phyloP scores from a whole-genome alignment of 2,888 invertebrate species.

The Pammene aurita region DNA sequence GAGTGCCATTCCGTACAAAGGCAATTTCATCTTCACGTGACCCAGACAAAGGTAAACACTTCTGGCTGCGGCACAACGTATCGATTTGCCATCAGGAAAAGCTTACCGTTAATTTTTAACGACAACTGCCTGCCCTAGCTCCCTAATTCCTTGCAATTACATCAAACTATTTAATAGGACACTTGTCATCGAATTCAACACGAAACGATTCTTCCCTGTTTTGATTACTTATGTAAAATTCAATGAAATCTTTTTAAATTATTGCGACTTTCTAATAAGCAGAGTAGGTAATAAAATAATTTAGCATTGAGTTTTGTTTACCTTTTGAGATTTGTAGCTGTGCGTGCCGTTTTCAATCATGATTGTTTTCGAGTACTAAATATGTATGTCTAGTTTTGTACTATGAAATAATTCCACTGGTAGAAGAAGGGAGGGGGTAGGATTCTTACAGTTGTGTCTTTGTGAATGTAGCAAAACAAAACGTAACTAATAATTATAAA shows the following conservation, averaged over 20 bases:
- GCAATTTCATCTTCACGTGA: slow-evolving; percentile 7
- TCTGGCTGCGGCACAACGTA: slow-evolving; percentile 48
- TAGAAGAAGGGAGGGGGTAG: too few relatives aligned
- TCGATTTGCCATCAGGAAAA: slow-evolving; percentile 74
- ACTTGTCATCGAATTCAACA: slow-evolving; percentile 59
- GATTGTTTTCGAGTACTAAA: too few relatives aligned
- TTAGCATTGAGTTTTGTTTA: too few relatives aligned
- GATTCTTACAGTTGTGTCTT: too few relatives aligned
- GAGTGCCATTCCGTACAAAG: not conserved
- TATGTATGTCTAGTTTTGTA: too few relatives aligned
- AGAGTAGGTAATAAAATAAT: too few relatives aligned
- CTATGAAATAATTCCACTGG: too few relatives aligned
- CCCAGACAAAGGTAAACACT: slow-evolving; percentile 26
- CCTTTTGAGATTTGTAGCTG: not conserved
- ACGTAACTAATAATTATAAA: too few relatives aligned
- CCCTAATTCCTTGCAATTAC: slow-evolving; percentile 71
- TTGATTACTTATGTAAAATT: slow-evolving; percentile 45
- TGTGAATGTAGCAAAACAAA: too few relatives aligned
- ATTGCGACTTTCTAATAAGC: slow-evolving; percentile 9
- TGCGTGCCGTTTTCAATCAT: too few relatives aligned
- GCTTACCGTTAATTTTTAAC: slow-evolving; percentile 74
- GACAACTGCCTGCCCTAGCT: slow-evolving; percentile 59
- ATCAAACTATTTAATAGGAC: slow-evolving; percentile 56
- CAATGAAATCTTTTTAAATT: slow-evolving; percentile 44
- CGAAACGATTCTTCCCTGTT: slow-evolving; percentile 50